These are phyloP conservation scores for Pseudoips prasinana DNA, from an alignment of 2,888 invertebrate species.

Conservation along the genomic window DNA sequence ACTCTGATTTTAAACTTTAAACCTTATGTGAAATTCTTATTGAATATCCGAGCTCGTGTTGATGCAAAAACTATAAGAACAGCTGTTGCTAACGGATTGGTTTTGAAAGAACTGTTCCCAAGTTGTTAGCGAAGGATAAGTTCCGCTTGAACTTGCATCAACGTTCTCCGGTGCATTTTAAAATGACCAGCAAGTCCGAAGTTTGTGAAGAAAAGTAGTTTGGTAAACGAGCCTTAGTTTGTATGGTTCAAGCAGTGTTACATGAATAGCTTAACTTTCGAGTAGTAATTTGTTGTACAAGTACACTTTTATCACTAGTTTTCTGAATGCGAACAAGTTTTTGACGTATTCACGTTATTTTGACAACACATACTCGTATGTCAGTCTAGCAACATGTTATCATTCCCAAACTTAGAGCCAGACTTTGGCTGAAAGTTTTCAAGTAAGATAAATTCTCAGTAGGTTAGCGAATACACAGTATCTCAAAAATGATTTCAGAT, in stretches of 20 bases:
- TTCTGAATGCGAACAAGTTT: too few relatives aligned
- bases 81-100: slow-evolving; percentile 51
- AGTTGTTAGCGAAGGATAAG: slow-evolving; percentile 60
- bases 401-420: too few relatives aligned
- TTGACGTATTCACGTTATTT: too few relatives aligned
- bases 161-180: slow-evolving; percentile 47
- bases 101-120: slow-evolving; percentile 48
- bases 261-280: too few relatives aligned
- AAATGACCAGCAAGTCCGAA: slow-evolving; percentile 35
- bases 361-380: too few relatives aligned
- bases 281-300: too few relatives aligned
- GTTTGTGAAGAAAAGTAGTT: slow-evolving; percentile 30
- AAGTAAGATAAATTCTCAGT: too few relatives aligned
- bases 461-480: too few relatives aligned
- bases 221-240: slow-evolving; percentile 8
- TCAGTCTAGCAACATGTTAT: too few relatives aligned
- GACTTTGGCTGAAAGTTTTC: too few relatives aligned
- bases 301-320: too few relatives aligned
- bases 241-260: slow-evolving; percentile 4
- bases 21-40: slow-evolving; percentile 26
- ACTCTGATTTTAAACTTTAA: slow-evolving; percentile 18
- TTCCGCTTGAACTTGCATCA: slow-evolving; percentile 58
- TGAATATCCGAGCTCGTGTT: slow-evolving; percentile 26
- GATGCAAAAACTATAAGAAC: slow-evolving; percentile 39
- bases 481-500: too few relatives aligned